phyloP scores from a whole-genome alignment of 2,888 invertebrate genomes.

The Cataglyphis livida region DNA sequence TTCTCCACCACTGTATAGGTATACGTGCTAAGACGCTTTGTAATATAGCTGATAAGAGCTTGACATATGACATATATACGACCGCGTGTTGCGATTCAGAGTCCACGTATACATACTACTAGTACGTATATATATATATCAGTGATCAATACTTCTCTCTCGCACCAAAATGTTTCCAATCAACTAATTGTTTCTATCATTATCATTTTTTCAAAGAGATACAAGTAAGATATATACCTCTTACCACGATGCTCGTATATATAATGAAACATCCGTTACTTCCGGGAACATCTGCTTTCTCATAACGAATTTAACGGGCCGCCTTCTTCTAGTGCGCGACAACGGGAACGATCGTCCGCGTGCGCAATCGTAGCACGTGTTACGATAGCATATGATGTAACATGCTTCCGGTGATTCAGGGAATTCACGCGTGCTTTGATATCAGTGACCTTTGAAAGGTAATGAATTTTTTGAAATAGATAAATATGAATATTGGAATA shows the following conservation, averaged over 20 bases:
- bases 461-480: not conserved
- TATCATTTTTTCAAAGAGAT: not conserved
- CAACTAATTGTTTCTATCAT: conserved; percentile 76
- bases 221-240: not conserved
- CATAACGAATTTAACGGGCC: not conserved
- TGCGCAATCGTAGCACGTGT: conserved; percentile 18
- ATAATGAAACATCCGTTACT: not conserved
- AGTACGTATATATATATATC: conserved; percentile 19
- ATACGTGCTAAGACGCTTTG: not conserved
- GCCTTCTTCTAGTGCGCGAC: not conserved
- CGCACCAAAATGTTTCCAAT: conserved; percentile 45
- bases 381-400: conserved; percentile 17
- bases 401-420: conserved; percentile 16
- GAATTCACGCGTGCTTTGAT: not conserved
- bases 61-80: conserved; percentile 20
- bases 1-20: not conserved
- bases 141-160: conserved; percentile 60
- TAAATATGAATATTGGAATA: not conserved
- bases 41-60: conserved; percentile 5
- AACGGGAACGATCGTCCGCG: not conserved
- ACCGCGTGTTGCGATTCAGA: conserved; percentile 68
- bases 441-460: not conserved
- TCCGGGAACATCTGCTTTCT: not conserved
- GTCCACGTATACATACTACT: conserved; percentile 67
- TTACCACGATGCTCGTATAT: not conserved